Evolutionary conservation across 2,797 vertebrate species (phyloP), one percentile per base, ranked within the genome.

Genomic region (Labroides dimidiatus): DNA sequence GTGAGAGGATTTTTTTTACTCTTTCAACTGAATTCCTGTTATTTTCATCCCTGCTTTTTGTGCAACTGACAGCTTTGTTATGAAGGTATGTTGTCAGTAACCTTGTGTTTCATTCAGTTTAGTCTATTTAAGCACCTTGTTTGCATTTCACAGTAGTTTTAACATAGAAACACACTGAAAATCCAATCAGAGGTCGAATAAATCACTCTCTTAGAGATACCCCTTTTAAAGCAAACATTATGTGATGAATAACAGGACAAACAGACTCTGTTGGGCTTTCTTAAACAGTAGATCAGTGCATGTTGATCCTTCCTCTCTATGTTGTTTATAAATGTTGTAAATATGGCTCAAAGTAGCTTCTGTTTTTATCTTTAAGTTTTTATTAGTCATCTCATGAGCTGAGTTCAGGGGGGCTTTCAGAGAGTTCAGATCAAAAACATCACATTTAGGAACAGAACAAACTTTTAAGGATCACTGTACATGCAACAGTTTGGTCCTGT

Each of bases 401-500:
- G 0, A 49, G 58, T 37, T 60, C 59, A 58, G 51, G 24, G 6
- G 27, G 44, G 37, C 44, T 75, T 19, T 12, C n/a, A 27, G 12
- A 27, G 39, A 12, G 43, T 19, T 74, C 52, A 50, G 24, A 10
- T 51, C 19, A 42, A 47, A 47, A 80, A 78, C 71, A 65, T 51
- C 27, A 33, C 50, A 61, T 17, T 52, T 53, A 20, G 39, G 42
- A 72, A 49, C 15, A 48, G 51, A 69, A 75, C 62, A 72, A 71
- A 63, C 45, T 37, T 47, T 48, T 11, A 17, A 10, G 49, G 24
- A 41, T 27, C 45, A 51, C 41, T 61, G 41, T 10, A 51, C n/a
- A n/a, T 21, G 13, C 53, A 37, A 7, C 30, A 27, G 24, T 33
- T 9, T 21, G 13, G 13, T 56, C 17, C 21, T 24, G n/a, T 19